Percentiles rank a stretch among this genome's conserved stretches.
Conservation (phyloP, 2,797 vertebrate genomes). For the Microctenopoma stevenorrisi region DNA sequence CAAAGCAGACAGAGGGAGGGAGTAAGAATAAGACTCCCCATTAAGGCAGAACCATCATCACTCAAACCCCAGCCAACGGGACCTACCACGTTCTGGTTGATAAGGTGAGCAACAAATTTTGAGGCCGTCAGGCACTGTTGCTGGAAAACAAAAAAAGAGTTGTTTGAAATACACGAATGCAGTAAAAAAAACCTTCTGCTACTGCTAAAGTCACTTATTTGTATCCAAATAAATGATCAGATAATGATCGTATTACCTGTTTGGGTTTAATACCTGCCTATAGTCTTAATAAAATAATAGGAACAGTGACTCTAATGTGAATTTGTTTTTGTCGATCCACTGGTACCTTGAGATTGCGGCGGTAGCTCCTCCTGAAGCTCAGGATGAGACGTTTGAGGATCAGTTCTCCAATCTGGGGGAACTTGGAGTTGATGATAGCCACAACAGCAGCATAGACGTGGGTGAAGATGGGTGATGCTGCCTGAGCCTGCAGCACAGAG, state of each 20-base stretch:
- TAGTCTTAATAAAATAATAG: not conserved
- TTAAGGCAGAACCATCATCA: not conserved
- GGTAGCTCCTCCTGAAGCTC: conserved; percentile 95
- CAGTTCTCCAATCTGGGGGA: conserved; percentile 96
- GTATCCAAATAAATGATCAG: too few species aligned
- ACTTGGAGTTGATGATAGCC: conserved; percentile 98
- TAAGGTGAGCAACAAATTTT: conserved; percentile 98
- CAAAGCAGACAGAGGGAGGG: not conserved
- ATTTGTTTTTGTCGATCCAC: not conserved
- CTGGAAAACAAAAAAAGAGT: conserved; percentile 76
- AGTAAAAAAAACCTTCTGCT: not conserved
- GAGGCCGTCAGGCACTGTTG: conserved; percentile 97
- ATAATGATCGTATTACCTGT: too few species aligned
- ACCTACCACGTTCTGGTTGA: conserved; percentile 99
- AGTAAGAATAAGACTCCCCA: not conserved
- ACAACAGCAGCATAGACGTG: conserved; percentile 95
- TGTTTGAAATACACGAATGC: conserved; percentile 8
- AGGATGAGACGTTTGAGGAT: conserved; percentile 96
- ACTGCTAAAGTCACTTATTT: not conserved
- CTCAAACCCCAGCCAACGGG: not conserved
- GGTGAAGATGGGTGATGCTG: conserved; percentile 96
- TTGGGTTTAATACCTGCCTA: too few species aligned
- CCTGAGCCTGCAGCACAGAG: conserved; percentile 94
- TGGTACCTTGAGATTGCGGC: conserved; percentile 94
- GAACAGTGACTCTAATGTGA: not conserved